Evolutionary conservation across 2,888 invertebrate genomes (phyloP).

Genomic region (Baccha elongata): DNA sequence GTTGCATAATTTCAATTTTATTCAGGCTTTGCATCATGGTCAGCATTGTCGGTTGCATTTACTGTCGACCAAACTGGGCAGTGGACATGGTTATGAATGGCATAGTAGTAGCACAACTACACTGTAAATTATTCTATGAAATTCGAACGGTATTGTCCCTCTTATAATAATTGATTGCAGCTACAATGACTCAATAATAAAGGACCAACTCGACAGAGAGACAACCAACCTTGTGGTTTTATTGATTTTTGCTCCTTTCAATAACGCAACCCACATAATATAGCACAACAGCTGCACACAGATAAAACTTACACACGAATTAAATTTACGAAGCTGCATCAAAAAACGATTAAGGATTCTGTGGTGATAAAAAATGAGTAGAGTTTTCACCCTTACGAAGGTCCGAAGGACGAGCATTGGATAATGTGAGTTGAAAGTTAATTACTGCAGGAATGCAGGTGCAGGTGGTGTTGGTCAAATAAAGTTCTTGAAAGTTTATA

Average conservation of each 20-base stretch:
- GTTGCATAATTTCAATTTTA: neutral
- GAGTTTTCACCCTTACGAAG: neutral
- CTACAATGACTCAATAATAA: constrained; percentile 37
- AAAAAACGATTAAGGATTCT: constrained; percentile 38
- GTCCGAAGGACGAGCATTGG: constrained; percentile 8
- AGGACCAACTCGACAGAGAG: neutral
- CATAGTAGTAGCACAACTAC: neutral
- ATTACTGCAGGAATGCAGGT: constrained; percentile 23
- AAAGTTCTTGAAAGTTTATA: neutral
- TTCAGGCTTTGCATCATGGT: neutral
- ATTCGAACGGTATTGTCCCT: constrained; percentile 28
- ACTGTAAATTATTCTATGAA: constrained; percentile 10
- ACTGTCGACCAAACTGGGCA: neutral
- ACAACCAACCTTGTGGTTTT: neutral
- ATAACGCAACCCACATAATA: neutral
- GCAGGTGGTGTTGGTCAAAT: constrained; percentile 8
- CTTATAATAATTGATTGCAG: constrained; percentile 32
- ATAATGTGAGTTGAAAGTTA: constrained; percentile 32
- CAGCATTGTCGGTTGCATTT: neutral
- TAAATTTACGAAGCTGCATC: constrained; percentile 34
- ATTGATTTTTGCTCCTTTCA: constrained; percentile 19
- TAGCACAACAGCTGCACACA: neutral
- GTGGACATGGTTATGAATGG: constrained; percentile 8
- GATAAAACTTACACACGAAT: constrained; percentile 13
- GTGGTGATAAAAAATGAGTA: constrained; percentile 17